Conservation (phyloP, 1,140 invertebrate genomes). For the Plectrocnemia conspersa region DNA sequence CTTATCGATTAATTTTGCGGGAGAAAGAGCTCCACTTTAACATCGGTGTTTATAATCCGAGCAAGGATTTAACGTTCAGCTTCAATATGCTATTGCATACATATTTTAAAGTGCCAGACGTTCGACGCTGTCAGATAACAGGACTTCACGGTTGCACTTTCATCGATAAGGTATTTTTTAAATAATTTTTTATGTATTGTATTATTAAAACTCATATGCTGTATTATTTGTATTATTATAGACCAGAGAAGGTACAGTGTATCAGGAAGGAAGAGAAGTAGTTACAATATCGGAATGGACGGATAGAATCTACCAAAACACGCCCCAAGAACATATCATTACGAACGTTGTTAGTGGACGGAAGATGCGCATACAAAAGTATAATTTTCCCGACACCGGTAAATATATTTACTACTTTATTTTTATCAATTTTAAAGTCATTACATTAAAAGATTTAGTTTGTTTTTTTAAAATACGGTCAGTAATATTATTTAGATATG, state of each 20-base stretch:
- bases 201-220: conserved; percentile 8
- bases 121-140: conserved; percentile 82
- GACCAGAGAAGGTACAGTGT: conserved; percentile 75
- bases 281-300: conserved; percentile 88
- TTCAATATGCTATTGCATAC: conserved; percentile 92
- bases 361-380: conserved; percentile 88
- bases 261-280: conserved; percentile 81
- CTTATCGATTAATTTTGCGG: conserved; percentile 80
- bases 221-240: conserved; percentile 39
- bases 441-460: not conserved
- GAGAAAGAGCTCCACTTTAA: conserved; percentile 91
- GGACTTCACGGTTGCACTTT: conserved; percentile 88
- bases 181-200: conserved; percentile 2
- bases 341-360: conserved; percentile 87
- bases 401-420: conserved; percentile 19
- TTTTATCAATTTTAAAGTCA: not conserved
- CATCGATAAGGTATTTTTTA: conserved; percentile 78
- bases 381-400: conserved; percentile 90
- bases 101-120: conserved; percentile 93
- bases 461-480: not conserved
- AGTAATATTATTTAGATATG: not conserved
- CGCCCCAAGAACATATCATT: conserved; percentile 86
- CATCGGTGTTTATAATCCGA: conserved; percentile 86
- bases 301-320: conserved; percentile 89
- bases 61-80: conserved; percentile 83